Conservation (phyloP, 2,888 invertebrate species). For the Creontiades dilutus region DNA sequence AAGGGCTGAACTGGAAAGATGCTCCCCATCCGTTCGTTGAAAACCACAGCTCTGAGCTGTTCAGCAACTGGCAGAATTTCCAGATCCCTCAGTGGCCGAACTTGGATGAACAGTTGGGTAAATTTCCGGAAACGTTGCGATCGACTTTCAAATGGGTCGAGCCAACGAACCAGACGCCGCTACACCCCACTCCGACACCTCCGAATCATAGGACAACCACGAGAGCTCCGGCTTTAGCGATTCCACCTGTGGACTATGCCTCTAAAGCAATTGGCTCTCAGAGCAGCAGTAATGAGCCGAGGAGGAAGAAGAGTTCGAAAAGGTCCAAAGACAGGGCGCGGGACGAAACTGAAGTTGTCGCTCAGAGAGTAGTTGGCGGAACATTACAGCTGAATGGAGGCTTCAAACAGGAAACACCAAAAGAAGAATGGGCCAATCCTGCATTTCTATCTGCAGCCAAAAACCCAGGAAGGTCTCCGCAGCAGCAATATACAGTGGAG, state of each 20-base stretch:
- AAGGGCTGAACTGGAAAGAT: conserved; percentile 58
- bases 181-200: conserved; percentile 47
- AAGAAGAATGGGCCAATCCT: conserved; percentile 52
- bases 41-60: neutral
- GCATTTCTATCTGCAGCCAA: conserved; percentile 31
- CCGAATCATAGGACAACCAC: conserved; percentile 17
- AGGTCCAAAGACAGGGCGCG: conserved; percentile 45
- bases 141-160: conserved; percentile 63
- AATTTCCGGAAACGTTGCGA: conserved; percentile 39
- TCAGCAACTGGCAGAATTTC: conserved; percentile 52
- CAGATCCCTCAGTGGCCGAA: conserved; percentile 61
- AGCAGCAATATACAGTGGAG: conserved; percentile 54
- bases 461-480: conserved; percentile 2
- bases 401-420: neutral
- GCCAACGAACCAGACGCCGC: conserved; percentile 58
- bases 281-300: neutral
- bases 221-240: neutral
- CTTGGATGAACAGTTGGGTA: conserved; percentile 54
- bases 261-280: conserved; percentile 21
- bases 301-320: conserved; percentile 52
- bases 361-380: conserved; percentile 51
- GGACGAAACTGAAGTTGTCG: conserved; percentile 50
- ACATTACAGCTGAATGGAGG: conserved; percentile 50
- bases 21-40: conserved; percentile 36
- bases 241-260: conserved; percentile 33